Percentiles rank a stretch among this genome's conserved stretches.
Conservation (phyloP, 2,113 vertebrate species). For the Cariama cristata region DNA sequence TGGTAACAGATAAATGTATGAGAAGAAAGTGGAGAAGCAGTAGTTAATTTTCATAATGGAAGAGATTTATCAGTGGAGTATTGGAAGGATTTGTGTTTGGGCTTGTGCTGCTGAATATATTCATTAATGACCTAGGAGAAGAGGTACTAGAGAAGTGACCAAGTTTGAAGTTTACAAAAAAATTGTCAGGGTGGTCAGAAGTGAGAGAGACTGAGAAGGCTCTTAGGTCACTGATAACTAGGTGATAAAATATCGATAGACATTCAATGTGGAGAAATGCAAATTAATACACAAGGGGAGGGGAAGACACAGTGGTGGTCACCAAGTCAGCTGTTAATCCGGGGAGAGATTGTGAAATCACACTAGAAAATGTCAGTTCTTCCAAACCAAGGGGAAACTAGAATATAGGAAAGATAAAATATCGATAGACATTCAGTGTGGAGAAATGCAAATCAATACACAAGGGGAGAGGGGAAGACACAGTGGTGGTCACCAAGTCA, state of each 20-base stretch:
- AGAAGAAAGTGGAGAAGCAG: neutral
- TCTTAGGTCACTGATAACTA: neutral
- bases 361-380: neutral
- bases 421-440: neutral
- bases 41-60: neutral
- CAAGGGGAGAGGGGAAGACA: accelerated
- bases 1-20: neutral
- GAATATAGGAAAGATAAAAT: too few species aligned
- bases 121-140: neutral
- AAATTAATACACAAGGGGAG: neutral
- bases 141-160: neutral
- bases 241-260: neutral
- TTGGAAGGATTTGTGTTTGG: neutral
- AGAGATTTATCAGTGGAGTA: neutral
- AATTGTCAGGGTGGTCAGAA: neutral
- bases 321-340: neutral
- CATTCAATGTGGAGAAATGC: neutral
- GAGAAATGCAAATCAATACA: neutral
- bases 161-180: neutral
- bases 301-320: neutral
- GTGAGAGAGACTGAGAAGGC: neutral
- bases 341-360: neutral
- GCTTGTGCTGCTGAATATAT: neutral
- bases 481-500: neutral
- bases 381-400: too few species aligned